Evolutionary conservation across 1,140 invertebrate genomes (phyloP), one percentile per base, ranked within the genome.

Genomic region (Megathymus violae): DNA sequence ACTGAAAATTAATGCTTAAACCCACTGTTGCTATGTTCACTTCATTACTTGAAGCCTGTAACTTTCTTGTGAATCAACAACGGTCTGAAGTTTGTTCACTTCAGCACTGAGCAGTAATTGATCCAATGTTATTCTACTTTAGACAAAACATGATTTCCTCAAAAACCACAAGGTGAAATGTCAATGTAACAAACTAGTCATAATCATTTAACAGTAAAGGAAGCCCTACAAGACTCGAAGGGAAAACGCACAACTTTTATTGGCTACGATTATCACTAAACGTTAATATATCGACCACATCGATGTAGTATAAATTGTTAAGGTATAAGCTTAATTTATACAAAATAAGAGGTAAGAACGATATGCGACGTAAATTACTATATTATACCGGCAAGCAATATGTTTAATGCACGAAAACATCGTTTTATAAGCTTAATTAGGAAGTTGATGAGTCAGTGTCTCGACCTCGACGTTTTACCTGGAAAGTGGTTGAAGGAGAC

Each of bases 401-500:
- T 31, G 40, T 56, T 43, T 56, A 44, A 31, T 7, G 14, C 31
- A n/a, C 40, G 10, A 44, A 44, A 44, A 56, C 52, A 44, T 16
- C 4, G 52, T 56, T 15, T 46, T 36, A 14, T 9, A 25, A 17
- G 14, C 5, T 67, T 64, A 74, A 74, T 71, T 65, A 67, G 38
- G 66, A 34, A 38, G 27, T 54, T 66, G 48, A 76, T 74, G 71
- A 73, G 46, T 77, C 67, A 76, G 64, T 47, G 43, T 36, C n/a
- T 36, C 40, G 22, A 44, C 40, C 41, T 58, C 13, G 19, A 43
- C 19, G 60, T 46, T 44, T 50, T 92, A 97, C 96, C 96, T 92
- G 95, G 94, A 88, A 97, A 97, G 71, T 95, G 94, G 89, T 97
- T 97, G 69, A 93, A 96, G 31, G 94, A 93, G 46, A 95, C 92